Percentiles rank a stretch among this genome's conserved stretches.
These are phyloP conservation scores for Conomelus anceps DNA, from an alignment of 2,888 invertebrate species.

Conservation along the genomic window DNA sequence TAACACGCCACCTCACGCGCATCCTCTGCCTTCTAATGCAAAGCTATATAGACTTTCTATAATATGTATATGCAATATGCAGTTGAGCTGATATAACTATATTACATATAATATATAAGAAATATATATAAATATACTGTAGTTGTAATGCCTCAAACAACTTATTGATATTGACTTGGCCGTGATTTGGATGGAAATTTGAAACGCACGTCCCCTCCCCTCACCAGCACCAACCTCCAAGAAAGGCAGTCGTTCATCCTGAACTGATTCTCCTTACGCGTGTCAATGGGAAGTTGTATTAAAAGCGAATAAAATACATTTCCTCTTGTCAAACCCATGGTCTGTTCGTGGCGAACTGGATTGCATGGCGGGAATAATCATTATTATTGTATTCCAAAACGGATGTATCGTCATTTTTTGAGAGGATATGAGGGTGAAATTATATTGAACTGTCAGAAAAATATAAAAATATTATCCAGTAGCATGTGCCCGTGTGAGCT, in stretches of 20 bases:
- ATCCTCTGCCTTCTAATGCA: neutral
- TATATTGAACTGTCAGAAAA: neutral
- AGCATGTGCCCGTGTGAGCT: neutral
- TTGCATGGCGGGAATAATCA: neutral
- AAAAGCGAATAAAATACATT: neutral
- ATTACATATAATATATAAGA: no score
- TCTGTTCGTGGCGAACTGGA: neutral
- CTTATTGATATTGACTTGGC: neutral
- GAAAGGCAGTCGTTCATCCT: no score
- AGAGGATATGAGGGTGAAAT: no score
- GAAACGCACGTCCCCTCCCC: no score
- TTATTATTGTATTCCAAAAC: neutral
- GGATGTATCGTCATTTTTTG: neutral
- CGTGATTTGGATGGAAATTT: neutral
- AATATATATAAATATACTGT: neutral
- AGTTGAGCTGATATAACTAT: neutral
- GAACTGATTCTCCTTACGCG: neutral
- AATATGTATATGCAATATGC: neutral
- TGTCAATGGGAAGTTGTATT: neutral
- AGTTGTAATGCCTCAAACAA: neutral
- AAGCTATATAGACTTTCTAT: neutral
- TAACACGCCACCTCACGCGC: neutral
- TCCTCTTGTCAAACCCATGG: neutral
- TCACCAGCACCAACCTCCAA: no score
- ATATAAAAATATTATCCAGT: neutral